Evolutionary conservation across 2,888 invertebrate species (phyloP).

Genomic region (Chloroclysta siterata): DNA sequence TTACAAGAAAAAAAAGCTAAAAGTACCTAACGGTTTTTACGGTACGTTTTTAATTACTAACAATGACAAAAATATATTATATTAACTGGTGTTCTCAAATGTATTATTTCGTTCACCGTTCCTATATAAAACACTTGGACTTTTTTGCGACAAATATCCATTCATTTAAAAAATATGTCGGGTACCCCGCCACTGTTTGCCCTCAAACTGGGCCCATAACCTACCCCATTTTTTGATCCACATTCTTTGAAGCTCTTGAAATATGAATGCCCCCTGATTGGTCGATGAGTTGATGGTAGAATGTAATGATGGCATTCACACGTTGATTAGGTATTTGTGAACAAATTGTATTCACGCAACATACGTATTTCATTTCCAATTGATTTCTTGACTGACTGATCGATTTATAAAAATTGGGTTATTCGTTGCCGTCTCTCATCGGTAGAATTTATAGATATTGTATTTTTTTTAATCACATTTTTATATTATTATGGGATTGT

Average conservation of each 20-base stretch:
- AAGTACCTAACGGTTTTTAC: too few relatives aligned
- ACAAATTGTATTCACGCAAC: conserved; percentile 12
- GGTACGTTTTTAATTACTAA: too few relatives aligned
- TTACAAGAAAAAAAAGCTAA: too few relatives aligned
- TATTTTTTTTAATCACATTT: too few relatives aligned
- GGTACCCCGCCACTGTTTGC: too few relatives aligned
- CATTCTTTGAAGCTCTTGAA: conserved; percentile 1
- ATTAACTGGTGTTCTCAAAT: too few relatives aligned
- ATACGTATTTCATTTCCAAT: conserved; percentile 12
- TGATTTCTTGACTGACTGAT: conserved; percentile 15
- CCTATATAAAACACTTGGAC: too few relatives aligned
- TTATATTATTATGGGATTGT: too few relatives aligned
- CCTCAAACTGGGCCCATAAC: conserved; percentile 1
- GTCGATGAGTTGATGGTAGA: conserved; percentile 45
- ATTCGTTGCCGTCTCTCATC: conserved; percentile 25
- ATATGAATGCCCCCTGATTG: conserved; percentile 56
- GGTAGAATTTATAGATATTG: not conserved
- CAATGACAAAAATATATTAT: too few relatives aligned
- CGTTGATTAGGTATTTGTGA: conserved; percentile 29
- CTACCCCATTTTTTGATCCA: conserved; percentile 18
- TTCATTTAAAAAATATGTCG: not conserved
- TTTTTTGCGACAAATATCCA: too few relatives aligned
- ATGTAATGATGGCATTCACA: conserved; percentile 26
- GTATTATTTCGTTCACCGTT: too few relatives aligned
- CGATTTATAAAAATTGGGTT: conserved; percentile 28